Conservation (phyloP, 2,113 vertebrate genomes). For the Mormyrus lacerda region DNA sequence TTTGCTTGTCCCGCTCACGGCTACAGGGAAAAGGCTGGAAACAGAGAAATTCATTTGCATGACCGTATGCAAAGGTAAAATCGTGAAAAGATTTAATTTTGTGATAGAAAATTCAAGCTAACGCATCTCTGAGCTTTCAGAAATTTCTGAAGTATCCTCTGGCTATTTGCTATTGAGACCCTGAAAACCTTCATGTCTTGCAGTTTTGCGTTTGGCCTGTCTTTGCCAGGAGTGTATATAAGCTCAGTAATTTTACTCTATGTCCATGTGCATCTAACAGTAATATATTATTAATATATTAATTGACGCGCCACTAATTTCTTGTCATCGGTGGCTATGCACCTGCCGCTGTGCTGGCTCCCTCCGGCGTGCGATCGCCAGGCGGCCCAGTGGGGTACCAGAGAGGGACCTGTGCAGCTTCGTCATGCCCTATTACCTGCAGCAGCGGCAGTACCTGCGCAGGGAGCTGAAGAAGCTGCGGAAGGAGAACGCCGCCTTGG, state of each 20-base stretch:
- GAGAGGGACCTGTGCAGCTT: constrained; percentile 62
- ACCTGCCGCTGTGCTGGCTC: not conserved
- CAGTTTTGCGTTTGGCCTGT: not conserved
- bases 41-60: not conserved
- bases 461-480: constrained; percentile 54
- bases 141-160: not conserved
- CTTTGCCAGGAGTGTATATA: not conserved
- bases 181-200: not conserved
- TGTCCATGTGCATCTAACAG: not conserved
- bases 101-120: not conserved
- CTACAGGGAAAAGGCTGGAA: not conserved
- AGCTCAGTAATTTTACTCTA: not conserved
- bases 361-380: constrained; percentile 17
- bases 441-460: constrained; percentile 55
- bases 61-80: not conserved
- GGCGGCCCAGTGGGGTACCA: constrained; percentile 61
- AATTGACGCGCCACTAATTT: no score
- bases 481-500: constrained; percentile 54
- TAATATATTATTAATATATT: no score
- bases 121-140: not conserved
- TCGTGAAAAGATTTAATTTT: not conserved
- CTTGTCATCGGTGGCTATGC: no score
- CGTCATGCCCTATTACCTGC: constrained; percentile 56
- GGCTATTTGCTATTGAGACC: not conserved
- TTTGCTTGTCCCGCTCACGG: not conserved